Conservation (phyloP, 2,888 invertebrate species). For the Agonum fuliginosum region DNA sequence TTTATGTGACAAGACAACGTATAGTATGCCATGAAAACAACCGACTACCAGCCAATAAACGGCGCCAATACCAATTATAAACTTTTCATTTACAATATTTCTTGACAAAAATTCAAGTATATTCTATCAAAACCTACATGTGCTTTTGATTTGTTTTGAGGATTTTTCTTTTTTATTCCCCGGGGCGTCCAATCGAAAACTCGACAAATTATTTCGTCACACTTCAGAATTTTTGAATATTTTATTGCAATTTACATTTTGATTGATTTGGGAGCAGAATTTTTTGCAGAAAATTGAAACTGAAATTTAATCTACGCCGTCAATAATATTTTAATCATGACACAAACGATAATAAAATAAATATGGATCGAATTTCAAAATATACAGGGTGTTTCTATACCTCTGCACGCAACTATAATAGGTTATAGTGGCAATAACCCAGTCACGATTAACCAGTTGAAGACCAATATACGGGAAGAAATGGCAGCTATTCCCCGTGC, state of each 20-base stretch:
- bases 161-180: not conserved
- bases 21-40: not conserved
- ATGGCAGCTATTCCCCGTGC: too few relatives aligned
- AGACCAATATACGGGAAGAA: too few relatives aligned
- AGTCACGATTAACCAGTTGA: too few relatives aligned
- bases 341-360: too few relatives aligned
- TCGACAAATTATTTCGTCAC: constrained; percentile 11
- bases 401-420: too few relatives aligned
- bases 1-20: not conserved
- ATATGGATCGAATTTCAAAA: too few relatives aligned
- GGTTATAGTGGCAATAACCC: too few relatives aligned
- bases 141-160: not conserved
- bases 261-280: constrained; percentile 25
- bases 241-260: constrained; percentile 34
- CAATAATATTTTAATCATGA: too few relatives aligned
- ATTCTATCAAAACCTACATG: not conserved
- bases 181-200: not conserved
- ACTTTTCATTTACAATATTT: too few relatives aligned
- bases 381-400: too few relatives aligned
- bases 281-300: constrained; percentile 9
- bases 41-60: too few relatives aligned
- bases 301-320: constrained; percentile 27
- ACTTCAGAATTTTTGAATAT: constrained; percentile 9
- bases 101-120: not conserved
- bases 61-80: too few relatives aligned